Percentiles rank a stretch among this genome's conserved stretches.
Conservation (phyloP, 2,888 invertebrate species). For the Ochropleura plecta region DNA sequence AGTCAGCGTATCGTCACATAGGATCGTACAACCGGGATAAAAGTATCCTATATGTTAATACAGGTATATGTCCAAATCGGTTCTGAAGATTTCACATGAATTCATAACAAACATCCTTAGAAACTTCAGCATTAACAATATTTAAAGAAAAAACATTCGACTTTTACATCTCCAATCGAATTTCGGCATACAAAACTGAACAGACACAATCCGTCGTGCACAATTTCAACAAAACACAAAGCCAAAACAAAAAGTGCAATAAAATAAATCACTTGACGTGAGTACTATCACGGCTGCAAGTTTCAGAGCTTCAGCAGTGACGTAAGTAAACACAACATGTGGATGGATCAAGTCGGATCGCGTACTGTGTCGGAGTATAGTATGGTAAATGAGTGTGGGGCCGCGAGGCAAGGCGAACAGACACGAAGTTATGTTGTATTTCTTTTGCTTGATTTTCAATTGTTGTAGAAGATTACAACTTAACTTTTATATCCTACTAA, state of each 20-base stretch:
- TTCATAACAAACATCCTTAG: too few relatives aligned
- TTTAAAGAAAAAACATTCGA: neutral
- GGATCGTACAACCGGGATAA: too few relatives aligned
- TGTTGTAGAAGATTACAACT: neutral
- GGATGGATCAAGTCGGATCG: constrained; percentile 52
- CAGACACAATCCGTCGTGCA: neutral
- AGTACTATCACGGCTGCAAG: constrained; percentile 22
- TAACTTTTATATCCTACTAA: too few relatives aligned
- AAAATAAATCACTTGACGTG: constrained; percentile 52
- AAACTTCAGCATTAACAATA: too few relatives aligned
- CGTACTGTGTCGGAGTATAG: constrained; percentile 34
- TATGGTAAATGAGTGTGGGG: neutral
- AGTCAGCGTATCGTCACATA: too few relatives aligned
- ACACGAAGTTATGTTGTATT: neutral
- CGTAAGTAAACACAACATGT: constrained; percentile 55
- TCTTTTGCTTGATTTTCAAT: neutral
- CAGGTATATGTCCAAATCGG: too few relatives aligned
- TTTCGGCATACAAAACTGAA: neutral
- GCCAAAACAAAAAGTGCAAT: constrained; percentile 16
- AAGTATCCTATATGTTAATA: too few relatives aligned
- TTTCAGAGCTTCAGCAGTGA: constrained; percentile 26
- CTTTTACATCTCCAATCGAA: neutral
- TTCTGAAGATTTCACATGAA: too few relatives aligned
- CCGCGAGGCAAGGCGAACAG: neutral
- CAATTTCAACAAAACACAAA: constrained; percentile 19